Evolutionary conservation across 2,888 invertebrate genomes (phyloP), one percentile per base, ranked within the genome.

Genomic region (Desoria tigrina): DNA sequence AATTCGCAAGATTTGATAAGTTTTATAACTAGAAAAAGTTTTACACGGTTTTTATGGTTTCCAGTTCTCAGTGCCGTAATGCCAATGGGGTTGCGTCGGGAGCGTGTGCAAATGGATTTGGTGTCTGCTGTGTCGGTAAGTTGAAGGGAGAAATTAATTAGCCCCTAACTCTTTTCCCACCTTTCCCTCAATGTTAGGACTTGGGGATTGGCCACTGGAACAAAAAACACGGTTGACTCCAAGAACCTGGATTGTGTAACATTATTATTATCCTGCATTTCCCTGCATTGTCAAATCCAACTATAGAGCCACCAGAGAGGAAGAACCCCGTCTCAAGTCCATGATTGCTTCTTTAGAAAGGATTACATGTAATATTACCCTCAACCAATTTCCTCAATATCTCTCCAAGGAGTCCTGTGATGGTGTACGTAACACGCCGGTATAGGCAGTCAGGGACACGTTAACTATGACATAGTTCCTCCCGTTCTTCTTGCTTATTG

Each of bases 91-190:
- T 58, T 2, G 50, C 32, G 2, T 71, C 70, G 66, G 74, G 74
- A 16, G 53, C 65, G 6, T 74, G 74, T 54, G 74, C 74, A 39
- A 55, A 53, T 54, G 74, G 74, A 21, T 74, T 71, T 51, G 74
- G 74, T 9, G 72, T 72, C 23, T 74, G 74, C 53, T 74, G 74
- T 58, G 62, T 74, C 2, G 56, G 73, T 69, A 72, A 60, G 68
- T 39, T n/a, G n/a, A n/a, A n/a, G n/a, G n/a, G n/a, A n/a, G n/a
- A n/a, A n/a, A n/a, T n/a, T n/a, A n/a, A n/a, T n/a, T n/a, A n/a
- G n/a, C n/a, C n/a, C n/a, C n/a, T n/a, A n/a, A n/a, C n/a, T n/a
- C n/a, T 32, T 32, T 32, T 32, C 32, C 11, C 32, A n/a, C n/a
- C n/a, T n/a, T n/a, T n/a, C n/a, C n/a, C n/a, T n/a, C n/a, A n/a